Conservation (phyloP, 2,888 invertebrate species). For the Lithodes maja region DNA sequence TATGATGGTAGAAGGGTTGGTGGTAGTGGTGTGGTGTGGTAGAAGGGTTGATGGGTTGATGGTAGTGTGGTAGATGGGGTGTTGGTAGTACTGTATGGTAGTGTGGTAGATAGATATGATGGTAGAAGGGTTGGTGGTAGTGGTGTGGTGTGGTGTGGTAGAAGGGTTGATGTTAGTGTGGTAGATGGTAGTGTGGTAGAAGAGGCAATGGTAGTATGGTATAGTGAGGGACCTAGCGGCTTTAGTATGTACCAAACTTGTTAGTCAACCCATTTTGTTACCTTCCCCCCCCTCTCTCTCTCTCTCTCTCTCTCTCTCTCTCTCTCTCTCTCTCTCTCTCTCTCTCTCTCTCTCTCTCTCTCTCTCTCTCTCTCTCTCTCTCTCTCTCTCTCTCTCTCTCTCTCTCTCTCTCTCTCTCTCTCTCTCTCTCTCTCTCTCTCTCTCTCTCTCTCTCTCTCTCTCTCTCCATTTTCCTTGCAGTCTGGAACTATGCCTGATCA, state of each 20-base stretch:
- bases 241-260: neutral
- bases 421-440: slow-evolving; percentile 35
- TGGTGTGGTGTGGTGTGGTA: too few species aligned
- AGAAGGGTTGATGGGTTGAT: neutral
- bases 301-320: too few species aligned
- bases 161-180: too few species aligned
- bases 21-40: too few species aligned
- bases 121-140: too few species aligned
- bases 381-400: slow-evolving; percentile 30
- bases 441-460: slow-evolving; percentile 30
- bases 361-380: slow-evolving; percentile 22
- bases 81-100: too few species aligned
- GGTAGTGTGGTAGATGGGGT: neutral
- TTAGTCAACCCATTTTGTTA: neutral
- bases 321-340: neutral
- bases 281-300: neutral
- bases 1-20: too few species aligned
- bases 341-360: slow-evolving; percentile 14
- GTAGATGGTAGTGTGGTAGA: neutral
- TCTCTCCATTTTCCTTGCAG: neutral
- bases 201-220: neutral
- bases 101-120: too few species aligned
- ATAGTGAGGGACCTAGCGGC: neutral
- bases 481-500: too few species aligned
- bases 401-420: slow-evolving; percentile 28